Conservation (phyloP, 2,888 invertebrate species). For the Epistrophe eligans region DNA sequence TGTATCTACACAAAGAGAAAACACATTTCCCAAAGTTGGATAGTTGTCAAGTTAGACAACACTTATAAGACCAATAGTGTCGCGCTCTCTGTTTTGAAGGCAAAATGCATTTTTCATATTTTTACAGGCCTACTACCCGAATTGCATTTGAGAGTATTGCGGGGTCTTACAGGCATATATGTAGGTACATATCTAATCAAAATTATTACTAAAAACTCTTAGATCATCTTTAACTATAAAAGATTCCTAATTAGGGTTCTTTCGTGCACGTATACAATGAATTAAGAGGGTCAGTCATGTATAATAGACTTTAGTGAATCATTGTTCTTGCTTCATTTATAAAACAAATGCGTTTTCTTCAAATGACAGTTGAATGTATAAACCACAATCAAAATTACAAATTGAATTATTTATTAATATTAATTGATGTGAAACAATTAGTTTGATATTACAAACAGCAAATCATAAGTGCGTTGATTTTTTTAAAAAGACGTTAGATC, state of each 20-base stretch:
- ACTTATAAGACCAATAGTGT: no score
- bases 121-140: no score
- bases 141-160: no score
- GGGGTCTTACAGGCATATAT: no score
- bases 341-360: not conserved
- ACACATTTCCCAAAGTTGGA: no score
- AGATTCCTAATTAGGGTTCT: not conserved
- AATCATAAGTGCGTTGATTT: conserved; percentile 13
- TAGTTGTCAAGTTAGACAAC: no score
- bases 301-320: not conserved
- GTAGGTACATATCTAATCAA: no score
- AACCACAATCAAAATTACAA: conserved; percentile 7
- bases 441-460: conserved; percentile 31
- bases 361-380: conserved; percentile 8
- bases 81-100: no score
- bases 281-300: not conserved
- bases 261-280: not conserved
- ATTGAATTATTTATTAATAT: not conserved
- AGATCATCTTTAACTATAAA: no score
- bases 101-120: no score
- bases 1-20: no score
- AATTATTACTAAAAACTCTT: no score
- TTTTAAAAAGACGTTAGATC: not conserved
- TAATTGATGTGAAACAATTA: conserved; percentile 29
- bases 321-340: not conserved